Evolutionary conservation across 2,888 invertebrate species (phyloP).

Genomic region (Digitonthophagus gazella): DNA sequence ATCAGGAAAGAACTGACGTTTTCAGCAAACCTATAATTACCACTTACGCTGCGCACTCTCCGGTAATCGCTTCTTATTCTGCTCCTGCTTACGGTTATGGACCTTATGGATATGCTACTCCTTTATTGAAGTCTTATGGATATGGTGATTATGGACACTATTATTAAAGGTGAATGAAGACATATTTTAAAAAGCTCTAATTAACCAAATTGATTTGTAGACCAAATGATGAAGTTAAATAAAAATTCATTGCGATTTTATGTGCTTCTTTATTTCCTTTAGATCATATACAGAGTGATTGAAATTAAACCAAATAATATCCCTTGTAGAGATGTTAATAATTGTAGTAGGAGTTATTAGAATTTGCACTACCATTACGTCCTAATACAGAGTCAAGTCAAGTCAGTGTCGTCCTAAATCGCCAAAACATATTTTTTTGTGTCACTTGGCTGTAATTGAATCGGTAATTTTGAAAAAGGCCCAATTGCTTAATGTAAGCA

Average conservation of each 20-base stretch:
- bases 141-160: conserved; percentile 14
- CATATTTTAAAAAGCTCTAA: neutral
- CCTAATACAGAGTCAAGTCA: no score
- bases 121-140: conserved; percentile 12
- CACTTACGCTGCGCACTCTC: conserved; percentile 37
- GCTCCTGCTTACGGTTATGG: conserved; percentile 36
- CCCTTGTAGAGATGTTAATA: no score
- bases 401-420: no score
- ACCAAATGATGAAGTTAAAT: neutral
- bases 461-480: no score
- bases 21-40: conserved; percentile 32
- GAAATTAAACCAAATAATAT: no score
- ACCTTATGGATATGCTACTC: conserved; percentile 46
- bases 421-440: no score
- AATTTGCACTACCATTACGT: no score
- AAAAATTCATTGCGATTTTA: neutral
- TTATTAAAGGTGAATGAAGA: neutral
- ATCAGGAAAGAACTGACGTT: conserved; percentile 34
- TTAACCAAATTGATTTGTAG: neutral
- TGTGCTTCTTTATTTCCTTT: neutral
- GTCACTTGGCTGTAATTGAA: no score
- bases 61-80: conserved; percentile 39
- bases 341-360: no score
- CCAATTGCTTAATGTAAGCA: no score
- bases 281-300: no score